Evolutionary conservation across 2,113 vertebrate species (phyloP).

Genomic region (Rhadina sibilatrix): DNA sequence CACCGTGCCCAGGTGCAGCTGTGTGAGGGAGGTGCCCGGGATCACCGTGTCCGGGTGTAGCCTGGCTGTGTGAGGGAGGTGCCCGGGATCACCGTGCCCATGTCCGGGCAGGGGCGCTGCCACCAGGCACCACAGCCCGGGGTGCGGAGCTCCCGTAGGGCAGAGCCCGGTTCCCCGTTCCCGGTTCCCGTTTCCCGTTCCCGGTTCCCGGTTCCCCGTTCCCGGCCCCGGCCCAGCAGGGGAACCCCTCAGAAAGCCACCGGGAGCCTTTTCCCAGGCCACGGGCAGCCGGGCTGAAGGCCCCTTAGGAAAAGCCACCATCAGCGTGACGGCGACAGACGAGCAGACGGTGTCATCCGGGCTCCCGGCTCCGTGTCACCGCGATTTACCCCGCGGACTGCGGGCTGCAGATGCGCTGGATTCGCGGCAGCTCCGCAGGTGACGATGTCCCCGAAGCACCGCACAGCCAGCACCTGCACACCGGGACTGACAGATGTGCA

Average conservation of each 20-base stretch:
- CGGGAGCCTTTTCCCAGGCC: background rate
- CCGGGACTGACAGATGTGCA: accelerated
- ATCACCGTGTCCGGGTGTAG: no score
- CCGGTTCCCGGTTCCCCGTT: no score
- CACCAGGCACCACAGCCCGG: accelerated
- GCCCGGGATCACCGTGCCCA: background rate
- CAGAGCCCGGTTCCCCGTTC: background rate
- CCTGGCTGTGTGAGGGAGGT: background rate
- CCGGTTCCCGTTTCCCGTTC: no score
- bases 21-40: background rate
- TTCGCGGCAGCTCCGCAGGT: background rate
- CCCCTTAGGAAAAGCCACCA: accelerated
- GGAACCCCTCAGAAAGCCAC: background rate
- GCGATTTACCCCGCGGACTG: background rate
- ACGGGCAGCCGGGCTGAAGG: accelerated
- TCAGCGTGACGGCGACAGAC: accelerated
- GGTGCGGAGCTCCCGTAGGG: background rate
- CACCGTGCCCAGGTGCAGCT: background rate
- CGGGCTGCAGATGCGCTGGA: background rate
- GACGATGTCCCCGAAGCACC: background rate
- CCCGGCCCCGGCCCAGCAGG: background rate
- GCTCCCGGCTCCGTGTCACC: accelerated
- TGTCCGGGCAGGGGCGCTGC: background rate
- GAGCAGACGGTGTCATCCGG: background rate
- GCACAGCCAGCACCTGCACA: background rate